Conservation (phyloP, 1,140 invertebrate genomes). For the Tachypleus tridentatus region DNA sequence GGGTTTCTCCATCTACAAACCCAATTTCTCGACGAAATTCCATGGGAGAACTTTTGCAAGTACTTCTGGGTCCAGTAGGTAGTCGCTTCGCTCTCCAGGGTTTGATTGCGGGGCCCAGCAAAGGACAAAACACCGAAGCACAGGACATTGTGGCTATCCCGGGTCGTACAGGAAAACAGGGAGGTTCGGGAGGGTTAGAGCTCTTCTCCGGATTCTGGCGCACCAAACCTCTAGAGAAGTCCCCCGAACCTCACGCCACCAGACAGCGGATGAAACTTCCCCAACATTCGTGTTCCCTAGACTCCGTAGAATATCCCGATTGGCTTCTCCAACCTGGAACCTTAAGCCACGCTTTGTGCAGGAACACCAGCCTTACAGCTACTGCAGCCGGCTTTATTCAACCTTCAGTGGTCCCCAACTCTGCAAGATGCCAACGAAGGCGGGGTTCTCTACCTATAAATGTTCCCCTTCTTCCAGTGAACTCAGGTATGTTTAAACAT, state of each 20-base stretch:
- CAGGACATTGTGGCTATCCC: neutral
- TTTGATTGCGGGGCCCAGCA: neutral
- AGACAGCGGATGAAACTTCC: neutral
- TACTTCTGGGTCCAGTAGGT: neutral
- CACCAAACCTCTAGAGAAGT: neutral
- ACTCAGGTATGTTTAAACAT: too few species aligned
- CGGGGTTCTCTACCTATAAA: slow-evolving; percentile 15
- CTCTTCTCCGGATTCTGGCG: slow-evolving; percentile 20
- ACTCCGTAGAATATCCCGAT: too few species aligned
- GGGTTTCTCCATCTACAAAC: neutral
- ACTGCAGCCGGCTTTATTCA: slow-evolving; percentile 4
- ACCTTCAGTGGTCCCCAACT: neutral
- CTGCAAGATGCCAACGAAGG: slow-evolving; percentile 11
- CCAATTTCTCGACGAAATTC: neutral
- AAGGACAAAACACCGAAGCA: neutral
- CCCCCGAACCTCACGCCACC: neutral
- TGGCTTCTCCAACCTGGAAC: too few species aligned
- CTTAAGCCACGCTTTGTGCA: too few species aligned
- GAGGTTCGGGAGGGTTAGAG: slow-evolving; percentile 21
- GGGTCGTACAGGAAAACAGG: neutral
- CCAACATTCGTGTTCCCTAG: neutral
- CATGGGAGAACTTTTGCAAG: neutral
- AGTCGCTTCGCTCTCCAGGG: neutral
- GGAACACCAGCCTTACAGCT: neutral
- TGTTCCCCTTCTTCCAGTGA: too few species aligned